phyloP scores from a whole-genome alignment of 2,113 vertebrate genomes.

The Neoarius graeffei region DNA sequence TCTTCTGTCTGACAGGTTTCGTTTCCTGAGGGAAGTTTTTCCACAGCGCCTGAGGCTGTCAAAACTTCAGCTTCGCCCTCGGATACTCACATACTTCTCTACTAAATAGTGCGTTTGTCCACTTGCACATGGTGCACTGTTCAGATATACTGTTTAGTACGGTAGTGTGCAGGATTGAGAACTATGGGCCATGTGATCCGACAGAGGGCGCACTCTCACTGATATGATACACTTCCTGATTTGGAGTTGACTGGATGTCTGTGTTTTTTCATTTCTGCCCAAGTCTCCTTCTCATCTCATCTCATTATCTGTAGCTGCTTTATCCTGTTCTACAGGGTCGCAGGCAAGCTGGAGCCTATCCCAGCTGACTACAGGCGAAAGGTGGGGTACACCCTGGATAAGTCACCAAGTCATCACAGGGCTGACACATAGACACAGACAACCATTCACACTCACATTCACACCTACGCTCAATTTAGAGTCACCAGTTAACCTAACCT shows the following conservation, averaged over 20 bases:
- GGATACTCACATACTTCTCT: not conserved
- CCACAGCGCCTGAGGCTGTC: not conserved
- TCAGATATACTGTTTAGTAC: not conserved
- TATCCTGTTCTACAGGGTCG: no score
- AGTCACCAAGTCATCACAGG: no score
- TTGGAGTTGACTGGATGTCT: not conserved
- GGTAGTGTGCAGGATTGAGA: not conserved
- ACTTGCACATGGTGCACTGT: not conserved
- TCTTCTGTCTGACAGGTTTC: not conserved
- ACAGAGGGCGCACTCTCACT: constrained; percentile 39
- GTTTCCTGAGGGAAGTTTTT: constrained; percentile 13
- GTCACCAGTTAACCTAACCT: no score
- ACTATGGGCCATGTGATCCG: constrained; percentile 21
- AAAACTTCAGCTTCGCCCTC: not conserved
- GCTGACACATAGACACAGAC: no score
- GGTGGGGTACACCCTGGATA: no score
- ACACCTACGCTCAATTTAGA: no score
- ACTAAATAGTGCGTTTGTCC: not conserved
- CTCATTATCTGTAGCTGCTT: no score
- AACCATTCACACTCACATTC: no score
- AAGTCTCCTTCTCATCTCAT: not conserved
- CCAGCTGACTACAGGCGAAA: no score
- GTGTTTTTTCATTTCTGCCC: not conserved
- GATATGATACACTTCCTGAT: not conserved
- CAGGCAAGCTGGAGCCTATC: no score